Base-by-base conservation (phyloP, 2,888 invertebrate genomes). In the Helobdella robusta region DNA sequence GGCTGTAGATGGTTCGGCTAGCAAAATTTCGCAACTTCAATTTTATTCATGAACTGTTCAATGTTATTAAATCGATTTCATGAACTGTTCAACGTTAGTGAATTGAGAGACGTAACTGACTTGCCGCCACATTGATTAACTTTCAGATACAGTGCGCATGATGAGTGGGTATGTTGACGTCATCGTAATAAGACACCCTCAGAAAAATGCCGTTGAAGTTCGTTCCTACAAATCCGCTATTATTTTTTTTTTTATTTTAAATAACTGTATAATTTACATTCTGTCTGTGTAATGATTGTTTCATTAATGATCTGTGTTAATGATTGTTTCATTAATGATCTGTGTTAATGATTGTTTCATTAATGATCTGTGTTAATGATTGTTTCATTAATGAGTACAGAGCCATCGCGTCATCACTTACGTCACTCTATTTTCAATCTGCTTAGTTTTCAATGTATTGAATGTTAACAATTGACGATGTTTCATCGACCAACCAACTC, bases 151-250 rank as follows among this genome's bases (percentile, higher is more conserved):
- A 1, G 76, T 82, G 2, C 72, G 73, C 64, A 77, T 75, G 70
- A 76, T 80, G 77, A 71, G 74, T 30, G 74, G 75, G 54, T 97
- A 95, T 80, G 85, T 90, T 2, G 95, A 98, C 80, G 87, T 93
- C 4, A 84, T 98, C 6, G 95, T 99, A 0, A 81, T 99, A 30
- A 84, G 98, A 64, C 97, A 98, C 82, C 93, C 95, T 0, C 85
- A 88, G 74, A 89, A 89, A 1, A 93, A 93, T 18, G 93, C 94
- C 40, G 91, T 93, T 36, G 78, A 84, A 67, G 79, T 72, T 67
- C 71, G 72, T 70, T 28, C 25, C 44, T 30, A 11, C 8, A 11
- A 11, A 11, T n/a, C 6, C 20, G 18, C 18, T 50, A 6, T 50
- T 6, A 6, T 20, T 15, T 15, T 25, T 6, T 50, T 50, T 6